Percentiles rank a stretch among this genome's conserved stretches.
phyloP scores from a whole-genome alignment of 2,797 vertebrate genomes.

The Petrocephalus sullivani region DNA sequence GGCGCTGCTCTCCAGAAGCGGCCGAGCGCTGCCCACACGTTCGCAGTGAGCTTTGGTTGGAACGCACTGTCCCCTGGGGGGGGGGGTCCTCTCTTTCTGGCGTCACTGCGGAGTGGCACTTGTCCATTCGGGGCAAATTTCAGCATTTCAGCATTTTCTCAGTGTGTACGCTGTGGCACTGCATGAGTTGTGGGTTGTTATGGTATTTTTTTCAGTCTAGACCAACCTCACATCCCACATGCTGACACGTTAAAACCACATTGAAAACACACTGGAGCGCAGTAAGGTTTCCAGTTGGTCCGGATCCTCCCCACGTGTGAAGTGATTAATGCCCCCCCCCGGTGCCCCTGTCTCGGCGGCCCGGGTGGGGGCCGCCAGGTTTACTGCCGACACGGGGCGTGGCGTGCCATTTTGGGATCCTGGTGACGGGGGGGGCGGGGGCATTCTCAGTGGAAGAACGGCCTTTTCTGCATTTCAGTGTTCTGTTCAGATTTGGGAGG shows the following conservation, averaged over 20 bases:
- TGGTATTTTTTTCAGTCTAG: not conserved
- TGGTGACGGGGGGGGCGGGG: not conserved
- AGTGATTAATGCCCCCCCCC: not conserved
- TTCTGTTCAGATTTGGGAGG: not conserved
- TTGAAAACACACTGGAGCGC: not conserved
- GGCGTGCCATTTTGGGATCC: not conserved
- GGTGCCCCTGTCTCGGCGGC: not conserved
- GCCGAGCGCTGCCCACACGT: not conserved
- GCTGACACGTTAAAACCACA: conserved; percentile 3
- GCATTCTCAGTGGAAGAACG: not conserved
- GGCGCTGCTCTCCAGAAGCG: not conserved
- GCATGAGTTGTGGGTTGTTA: not conserved
- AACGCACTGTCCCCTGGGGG: not conserved
- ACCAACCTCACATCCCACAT: not conserved
- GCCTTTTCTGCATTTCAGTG: not conserved
- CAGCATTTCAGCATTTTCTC: not conserved
- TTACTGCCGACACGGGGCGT: not conserved
- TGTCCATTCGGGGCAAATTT: not conserved
- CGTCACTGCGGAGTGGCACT: no score
- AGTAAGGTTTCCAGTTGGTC: not conserved
- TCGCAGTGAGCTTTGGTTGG: not conserved
- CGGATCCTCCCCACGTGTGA: not conserved
- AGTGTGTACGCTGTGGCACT: not conserved
- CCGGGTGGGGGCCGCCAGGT: not conserved
- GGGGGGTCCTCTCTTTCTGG: not conserved